These are phyloP conservation scores for Acanthacorydalis orientalis DNA, from an alignment of 2,888 invertebrate genomes.

Conservation along the genomic window DNA sequence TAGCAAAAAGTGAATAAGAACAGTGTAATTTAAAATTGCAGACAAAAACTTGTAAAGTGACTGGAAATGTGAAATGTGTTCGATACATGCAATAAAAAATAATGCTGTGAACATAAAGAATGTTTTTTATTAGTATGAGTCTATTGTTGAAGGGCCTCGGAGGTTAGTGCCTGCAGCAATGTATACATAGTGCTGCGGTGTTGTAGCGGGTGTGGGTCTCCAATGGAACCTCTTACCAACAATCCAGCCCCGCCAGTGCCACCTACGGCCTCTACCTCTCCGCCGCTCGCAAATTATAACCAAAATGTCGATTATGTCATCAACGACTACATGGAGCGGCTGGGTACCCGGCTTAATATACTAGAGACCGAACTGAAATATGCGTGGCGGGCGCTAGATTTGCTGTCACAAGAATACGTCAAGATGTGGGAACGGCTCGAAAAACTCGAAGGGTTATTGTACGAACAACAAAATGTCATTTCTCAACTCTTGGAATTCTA, in stretches of 20 bases:
- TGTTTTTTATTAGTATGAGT: not conserved
- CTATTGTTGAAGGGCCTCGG: not conserved
- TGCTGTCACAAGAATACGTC: constrained; percentile 80
- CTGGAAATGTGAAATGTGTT: too few species aligned
- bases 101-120: too few species aligned
- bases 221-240: constrained; percentile 5
- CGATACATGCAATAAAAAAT: too few species aligned
- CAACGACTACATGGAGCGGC: constrained; percentile 80
- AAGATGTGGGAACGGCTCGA: constrained; percentile 89
- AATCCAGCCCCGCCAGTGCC: not conserved
- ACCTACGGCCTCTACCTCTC: not conserved
- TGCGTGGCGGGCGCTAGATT: constrained; percentile 81
- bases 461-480: constrained; percentile 83
- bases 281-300: constrained; percentile 19
- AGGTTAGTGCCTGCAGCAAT: not conserved
- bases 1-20: too few species aligned
- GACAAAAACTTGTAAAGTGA: too few species aligned
- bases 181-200: not conserved
- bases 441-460: constrained; percentile 68
- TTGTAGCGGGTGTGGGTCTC: not conserved
- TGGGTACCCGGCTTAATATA: constrained; percentile 71
- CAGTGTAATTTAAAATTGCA: too few species aligned
- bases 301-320: constrained; percentile 54
- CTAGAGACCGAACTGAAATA: constrained; percentile 82
- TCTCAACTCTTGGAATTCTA: constrained; percentile 72